Evolutionary conservation across 2,797 vertebrate species (phyloP).

Genomic region (Diplodus puntazzo): DNA sequence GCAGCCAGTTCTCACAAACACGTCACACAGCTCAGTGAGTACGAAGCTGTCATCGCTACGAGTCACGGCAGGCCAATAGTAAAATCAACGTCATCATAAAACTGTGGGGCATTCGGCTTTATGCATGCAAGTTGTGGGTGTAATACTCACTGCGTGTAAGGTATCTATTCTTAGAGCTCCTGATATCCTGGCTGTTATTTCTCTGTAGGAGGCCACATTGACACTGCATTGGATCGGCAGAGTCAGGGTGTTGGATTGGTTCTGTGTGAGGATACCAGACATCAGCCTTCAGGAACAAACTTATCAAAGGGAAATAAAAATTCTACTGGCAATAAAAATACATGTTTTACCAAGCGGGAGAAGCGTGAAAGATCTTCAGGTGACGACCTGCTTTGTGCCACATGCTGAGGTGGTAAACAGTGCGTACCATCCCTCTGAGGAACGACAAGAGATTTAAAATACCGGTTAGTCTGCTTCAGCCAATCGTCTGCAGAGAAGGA

Average conservation of each 20-base stretch:
- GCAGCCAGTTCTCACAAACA: slow-evolving; percentile 48
- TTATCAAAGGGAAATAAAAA: neutral
- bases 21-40: slow-evolving; percentile 23
- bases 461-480: slow-evolving; percentile 24
- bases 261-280: slow-evolving; percentile 81
- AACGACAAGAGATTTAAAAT: slow-evolving; percentile 23
- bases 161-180: slow-evolving; percentile 90
- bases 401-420: slow-evolving; percentile 85
- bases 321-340: too few species aligned
- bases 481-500: neutral
- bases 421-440: slow-evolving; percentile 82
- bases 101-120: neutral
- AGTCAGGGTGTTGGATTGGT: slow-evolving; percentile 90
- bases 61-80: slow-evolving; percentile 13
- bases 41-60: slow-evolving; percentile 8
- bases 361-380: slow-evolving; percentile 89
- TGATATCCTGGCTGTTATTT: slow-evolving; percentile 83
- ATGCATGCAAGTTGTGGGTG: neutral
- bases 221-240: slow-evolving; percentile 90
- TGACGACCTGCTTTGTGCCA: slow-evolving; percentile 83
- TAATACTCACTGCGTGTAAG: slow-evolving; percentile 89
- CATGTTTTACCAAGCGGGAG: slow-evolving; percentile 88
- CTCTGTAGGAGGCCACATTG: slow-evolving; percentile 88
- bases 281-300: neutral
- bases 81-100: neutral